These are phyloP conservation scores for Anagrus nilaparvatae DNA, from an alignment of 1,140 invertebrate species.

Conservation along the genomic window DNA sequence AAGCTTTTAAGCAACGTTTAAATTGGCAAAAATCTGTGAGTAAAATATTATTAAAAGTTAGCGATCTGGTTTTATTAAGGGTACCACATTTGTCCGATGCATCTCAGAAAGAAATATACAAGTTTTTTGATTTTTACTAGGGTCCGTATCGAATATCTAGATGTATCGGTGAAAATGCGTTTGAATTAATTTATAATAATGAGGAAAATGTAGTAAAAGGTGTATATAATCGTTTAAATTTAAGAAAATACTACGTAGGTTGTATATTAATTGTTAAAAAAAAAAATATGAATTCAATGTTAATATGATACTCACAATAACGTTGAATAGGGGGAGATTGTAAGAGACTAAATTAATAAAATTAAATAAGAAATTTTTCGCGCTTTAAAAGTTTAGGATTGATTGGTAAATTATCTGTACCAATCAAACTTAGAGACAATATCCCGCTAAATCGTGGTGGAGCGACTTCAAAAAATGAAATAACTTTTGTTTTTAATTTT, in stretches of 20 bases:
- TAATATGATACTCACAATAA: no score
- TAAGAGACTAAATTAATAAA: no score
- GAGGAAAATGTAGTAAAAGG: background rate
- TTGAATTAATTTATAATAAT: background rate
- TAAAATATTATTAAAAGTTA: background rate
- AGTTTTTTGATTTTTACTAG: conserved; percentile 4
- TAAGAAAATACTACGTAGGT: background rate
- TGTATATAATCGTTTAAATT: conserved; percentile 1
- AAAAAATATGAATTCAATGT: no score
- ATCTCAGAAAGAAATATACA: background rate
- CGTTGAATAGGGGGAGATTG: no score
- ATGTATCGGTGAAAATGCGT: background rate
- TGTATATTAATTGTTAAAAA: no score
- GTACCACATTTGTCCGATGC: conserved; percentile 1
- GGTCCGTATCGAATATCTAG: background rate
- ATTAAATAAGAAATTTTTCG: no score
- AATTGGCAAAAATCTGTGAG: background rate
- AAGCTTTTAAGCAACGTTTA: background rate
- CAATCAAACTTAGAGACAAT: no score
- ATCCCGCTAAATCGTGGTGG: no score
- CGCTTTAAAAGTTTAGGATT: no score
- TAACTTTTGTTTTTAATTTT: no score
- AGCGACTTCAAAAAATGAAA: no score
- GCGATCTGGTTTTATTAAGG: conserved; percentile 1
- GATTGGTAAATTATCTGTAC: no score